A percentile compares a stretch with the other conserved stretches of the same genome.
These are phyloP conservation scores for Telenomus remus DNA, from an alignment of 1,140 invertebrate genomes.

Conservation along the genomic window DNA sequence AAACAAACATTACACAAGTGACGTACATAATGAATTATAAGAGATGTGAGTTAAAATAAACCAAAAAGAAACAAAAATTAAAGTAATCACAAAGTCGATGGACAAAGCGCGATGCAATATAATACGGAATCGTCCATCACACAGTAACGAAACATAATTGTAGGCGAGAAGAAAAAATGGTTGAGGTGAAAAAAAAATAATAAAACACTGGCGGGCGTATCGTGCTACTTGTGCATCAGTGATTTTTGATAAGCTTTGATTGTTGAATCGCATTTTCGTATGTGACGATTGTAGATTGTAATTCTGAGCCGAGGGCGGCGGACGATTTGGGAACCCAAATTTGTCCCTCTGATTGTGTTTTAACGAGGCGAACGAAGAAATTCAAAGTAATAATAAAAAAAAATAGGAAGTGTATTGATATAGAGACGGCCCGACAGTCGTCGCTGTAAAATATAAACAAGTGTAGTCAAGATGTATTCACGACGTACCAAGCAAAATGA, in stretches of 20 bases:
- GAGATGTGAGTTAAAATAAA: not conserved
- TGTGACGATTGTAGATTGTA: slow-evolving; percentile 19
- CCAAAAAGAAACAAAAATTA: not conserved
- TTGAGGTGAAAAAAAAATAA: not conserved
- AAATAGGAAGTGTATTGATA: slow-evolving; percentile 49
- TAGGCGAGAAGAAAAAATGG: slow-evolving; percentile 25
- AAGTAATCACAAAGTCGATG: slow-evolving; percentile 13
- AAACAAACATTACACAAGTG: slow-evolving; percentile 6
- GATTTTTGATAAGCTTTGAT: slow-evolving; percentile 56
- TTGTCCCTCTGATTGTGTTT: slow-evolving; percentile 11
- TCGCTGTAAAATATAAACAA: slow-evolving; percentile 53
- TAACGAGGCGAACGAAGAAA: slow-evolving; percentile 40
- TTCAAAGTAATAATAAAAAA: slow-evolving; percentile 28
- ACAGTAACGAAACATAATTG: slow-evolving; percentile 42
- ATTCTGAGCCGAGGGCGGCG: not conserved
- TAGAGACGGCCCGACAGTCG: slow-evolving; percentile 39
- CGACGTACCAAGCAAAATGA: slow-evolving; percentile 31
- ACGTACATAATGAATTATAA: no score
- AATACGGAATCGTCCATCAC: slow-evolving; percentile 18
- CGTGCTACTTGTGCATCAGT: slow-evolving; percentile 46
- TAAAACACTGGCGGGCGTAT: slow-evolving; percentile 10
- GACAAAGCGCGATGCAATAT: slow-evolving; percentile 1
- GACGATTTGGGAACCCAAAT: not conserved
- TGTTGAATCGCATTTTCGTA: slow-evolving; percentile 49
- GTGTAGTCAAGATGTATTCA: slow-evolving; percentile 46